These are phyloP conservation scores for Dicerorhinus sumatrensis DNA, from an alignment of 2,113 vertebrate species.

Conservation along the genomic window DNA sequence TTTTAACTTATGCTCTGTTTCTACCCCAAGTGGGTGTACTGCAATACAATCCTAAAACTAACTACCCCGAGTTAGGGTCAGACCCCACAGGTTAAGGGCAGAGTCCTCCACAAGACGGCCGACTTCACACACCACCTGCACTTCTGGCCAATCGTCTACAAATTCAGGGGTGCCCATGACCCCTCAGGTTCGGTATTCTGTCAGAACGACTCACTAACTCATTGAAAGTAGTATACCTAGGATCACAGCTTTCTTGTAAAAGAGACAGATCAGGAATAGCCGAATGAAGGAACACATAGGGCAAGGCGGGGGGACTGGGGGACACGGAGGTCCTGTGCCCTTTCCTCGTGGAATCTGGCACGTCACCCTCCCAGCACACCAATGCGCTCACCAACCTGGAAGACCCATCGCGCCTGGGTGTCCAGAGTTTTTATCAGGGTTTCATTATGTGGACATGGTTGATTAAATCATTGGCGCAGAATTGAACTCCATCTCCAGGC, in stretches of 20 bases:
- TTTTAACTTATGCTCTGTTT: neutral
- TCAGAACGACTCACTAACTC: neutral
- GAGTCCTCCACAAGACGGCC: neutral
- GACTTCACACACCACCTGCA: neutral
- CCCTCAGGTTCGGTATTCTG: neutral
- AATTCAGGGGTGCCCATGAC: neutral
- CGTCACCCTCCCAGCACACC: neutral
- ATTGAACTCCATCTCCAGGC: neutral
- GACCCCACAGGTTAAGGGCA: neutral
- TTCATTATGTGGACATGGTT: neutral
- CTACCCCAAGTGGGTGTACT: neutral
- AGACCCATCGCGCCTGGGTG: accelerated
- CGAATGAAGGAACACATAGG: neutral
- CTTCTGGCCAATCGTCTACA: neutral
- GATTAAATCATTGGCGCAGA: no score
- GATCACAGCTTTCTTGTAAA: neutral
- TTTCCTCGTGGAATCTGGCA: neutral
- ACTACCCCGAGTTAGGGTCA: neutral
- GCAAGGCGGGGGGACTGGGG: neutral
- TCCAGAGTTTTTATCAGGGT: neutral
- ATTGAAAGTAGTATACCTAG: neutral
- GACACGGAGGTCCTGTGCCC: neutral
- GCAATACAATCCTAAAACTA: neutral
- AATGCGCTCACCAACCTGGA: neutral
- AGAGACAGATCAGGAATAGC: no score